Evolutionary conservation across 2,888 invertebrate genomes (phyloP).

Genomic region (Shargacucullia verbasci): DNA sequence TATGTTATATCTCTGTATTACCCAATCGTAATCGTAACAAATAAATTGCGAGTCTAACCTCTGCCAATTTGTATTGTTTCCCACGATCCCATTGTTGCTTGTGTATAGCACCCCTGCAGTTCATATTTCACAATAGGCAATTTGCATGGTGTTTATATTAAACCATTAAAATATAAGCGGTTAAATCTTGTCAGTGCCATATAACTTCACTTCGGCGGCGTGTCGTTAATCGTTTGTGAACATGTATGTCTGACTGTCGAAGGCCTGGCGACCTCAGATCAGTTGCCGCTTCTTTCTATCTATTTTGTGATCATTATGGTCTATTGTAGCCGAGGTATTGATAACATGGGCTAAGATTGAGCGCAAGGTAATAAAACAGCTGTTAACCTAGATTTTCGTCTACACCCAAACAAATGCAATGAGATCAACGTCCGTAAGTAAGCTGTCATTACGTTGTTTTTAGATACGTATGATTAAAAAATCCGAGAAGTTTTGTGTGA

Average conservation of each 20-base stretch:
- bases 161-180: conserved; percentile 39
- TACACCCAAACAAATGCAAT: conserved; percentile 27
- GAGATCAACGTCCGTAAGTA: conserved; percentile 25
- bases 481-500: conserved; percentile 14
- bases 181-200: conserved; percentile 45
- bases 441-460: conserved; percentile 14
- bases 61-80: conserved; percentile 63
- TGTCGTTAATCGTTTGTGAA: conserved; percentile 32
- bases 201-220: conserved; percentile 21
- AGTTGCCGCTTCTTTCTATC: conserved; percentile 1
- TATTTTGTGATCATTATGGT: conserved; percentile 29
- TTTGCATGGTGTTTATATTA: conserved; percentile 60
- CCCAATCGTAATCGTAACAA: conserved; percentile 31
- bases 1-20: conserved; percentile 30
- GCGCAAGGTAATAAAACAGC: conserved; percentile 34
- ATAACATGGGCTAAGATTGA: conserved; percentile 36
- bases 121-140: conserved; percentile 65
- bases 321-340: conserved; percentile 20
- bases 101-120: conserved; percentile 25
- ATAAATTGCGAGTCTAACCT: conserved; percentile 55
- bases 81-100: conserved; percentile 63
- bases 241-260: conserved; percentile 12
- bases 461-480: conserved; percentile 28
- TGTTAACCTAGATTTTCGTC: conserved; percentile 35
- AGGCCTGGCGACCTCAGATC: conserved; percentile 13